These are phyloP conservation scores for Notiomystis cincta DNA, from an alignment of 2,113 vertebrate genomes.

Conservation along the genomic window DNA sequence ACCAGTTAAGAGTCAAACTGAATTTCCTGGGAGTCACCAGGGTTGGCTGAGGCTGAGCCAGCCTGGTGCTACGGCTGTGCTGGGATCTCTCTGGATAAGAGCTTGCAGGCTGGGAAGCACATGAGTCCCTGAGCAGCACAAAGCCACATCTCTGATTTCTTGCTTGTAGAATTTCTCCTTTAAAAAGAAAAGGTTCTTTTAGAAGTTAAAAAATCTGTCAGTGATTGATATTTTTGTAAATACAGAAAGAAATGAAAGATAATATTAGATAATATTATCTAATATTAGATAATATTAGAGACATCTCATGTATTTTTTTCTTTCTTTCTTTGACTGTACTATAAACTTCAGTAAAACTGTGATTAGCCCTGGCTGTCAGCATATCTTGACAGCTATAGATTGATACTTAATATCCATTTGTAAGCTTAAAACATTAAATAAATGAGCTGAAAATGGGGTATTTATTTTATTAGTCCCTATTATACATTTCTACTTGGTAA, in stretches of 20 bases:
- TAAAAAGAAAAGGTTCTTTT: not conserved
- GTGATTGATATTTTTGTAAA: not conserved
- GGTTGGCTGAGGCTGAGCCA: not conserved
- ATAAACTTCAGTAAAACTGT: not conserved
- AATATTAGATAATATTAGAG: too few species aligned
- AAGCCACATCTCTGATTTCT: not conserved
- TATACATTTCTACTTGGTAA: not conserved
- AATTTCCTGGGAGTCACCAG: not conserved
- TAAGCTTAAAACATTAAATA: not conserved
- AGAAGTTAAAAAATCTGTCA: not conserved
- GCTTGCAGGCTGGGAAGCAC: not conserved
- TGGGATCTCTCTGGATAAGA: not conserved
- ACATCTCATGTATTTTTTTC: not conserved
- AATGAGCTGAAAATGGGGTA: not conserved
- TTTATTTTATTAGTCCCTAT: not conserved
- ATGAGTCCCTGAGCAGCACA: not conserved
- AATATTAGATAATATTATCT: not conserved
- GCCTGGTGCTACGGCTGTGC: not conserved
- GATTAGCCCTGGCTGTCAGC: not conserved
- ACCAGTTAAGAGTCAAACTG: not conserved
- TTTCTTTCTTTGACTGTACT: not conserved
- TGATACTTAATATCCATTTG: not conserved
- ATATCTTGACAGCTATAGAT: not conserved
- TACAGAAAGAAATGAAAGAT: not conserved
- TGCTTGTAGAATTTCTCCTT: not conserved